Percentiles rank a stretch among this genome's conserved stretches.
phyloP scores from a whole-genome alignment of 1,140 invertebrate species.

The Trichogramma pretiosum region DNA sequence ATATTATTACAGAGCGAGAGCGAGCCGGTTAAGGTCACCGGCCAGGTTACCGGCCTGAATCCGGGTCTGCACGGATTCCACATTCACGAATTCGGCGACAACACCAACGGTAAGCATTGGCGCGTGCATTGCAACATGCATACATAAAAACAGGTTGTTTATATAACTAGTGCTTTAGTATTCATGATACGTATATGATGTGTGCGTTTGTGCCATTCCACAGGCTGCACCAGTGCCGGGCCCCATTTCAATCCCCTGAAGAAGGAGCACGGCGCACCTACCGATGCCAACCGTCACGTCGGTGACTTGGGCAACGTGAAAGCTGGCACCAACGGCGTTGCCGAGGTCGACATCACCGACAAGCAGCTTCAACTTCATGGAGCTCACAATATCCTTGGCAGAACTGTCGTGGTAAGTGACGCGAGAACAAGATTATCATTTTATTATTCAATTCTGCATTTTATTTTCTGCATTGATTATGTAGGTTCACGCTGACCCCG shows the following conservation, averaged over 20 bases:
- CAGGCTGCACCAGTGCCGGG: slow-evolving; percentile 89
- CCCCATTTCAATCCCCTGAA: slow-evolving; percentile 88
- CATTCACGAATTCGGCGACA: slow-evolving; percentile 94
- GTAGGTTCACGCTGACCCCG: slow-evolving; percentile 79
- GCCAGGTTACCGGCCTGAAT: slow-evolving; percentile 60
- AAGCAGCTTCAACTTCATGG: slow-evolving; percentile 66
- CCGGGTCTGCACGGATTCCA: slow-evolving; percentile 86
- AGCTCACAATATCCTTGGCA: slow-evolving; percentile 72
- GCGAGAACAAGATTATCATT: not conserved
- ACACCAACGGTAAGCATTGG: slow-evolving; percentile 71
- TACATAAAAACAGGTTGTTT: not conserved
- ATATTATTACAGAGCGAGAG: slow-evolving; percentile 43
- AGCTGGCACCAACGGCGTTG: slow-evolving; percentile 61
- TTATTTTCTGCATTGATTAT: slow-evolving; percentile 10
- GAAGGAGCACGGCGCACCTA: slow-evolving; percentile 79
- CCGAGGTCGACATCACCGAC: slow-evolving; percentile 71
- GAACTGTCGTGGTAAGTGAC: slow-evolving; percentile 71
- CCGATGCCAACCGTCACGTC: slow-evolving; percentile 65
- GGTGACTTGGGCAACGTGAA: slow-evolving; percentile 89
- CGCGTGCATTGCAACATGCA: not conserved
- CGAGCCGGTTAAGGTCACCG: slow-evolving; percentile 56
- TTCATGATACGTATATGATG: not conserved
- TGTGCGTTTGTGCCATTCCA: slow-evolving; percentile 3
- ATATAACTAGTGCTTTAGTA: not conserved
- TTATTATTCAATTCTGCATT: not conserved